Evolutionary conservation across 2,888 invertebrate species (phyloP).

Genomic region (Glyphotaelius pellucidus): DNA sequence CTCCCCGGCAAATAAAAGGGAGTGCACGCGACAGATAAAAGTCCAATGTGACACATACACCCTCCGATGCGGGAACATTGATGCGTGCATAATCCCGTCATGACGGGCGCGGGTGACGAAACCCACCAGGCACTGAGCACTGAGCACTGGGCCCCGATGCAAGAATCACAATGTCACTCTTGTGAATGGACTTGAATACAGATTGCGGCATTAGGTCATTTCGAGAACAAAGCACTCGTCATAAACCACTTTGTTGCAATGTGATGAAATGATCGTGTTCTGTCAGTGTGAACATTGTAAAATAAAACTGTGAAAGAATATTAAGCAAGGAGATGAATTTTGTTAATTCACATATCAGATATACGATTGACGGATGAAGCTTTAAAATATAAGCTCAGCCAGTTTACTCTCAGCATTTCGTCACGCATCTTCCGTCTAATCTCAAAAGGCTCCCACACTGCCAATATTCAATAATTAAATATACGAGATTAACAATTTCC

Average conservation of each 20-base stretch:
- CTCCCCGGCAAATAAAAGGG: conserved; percentile 42
- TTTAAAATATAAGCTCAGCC: background rate
- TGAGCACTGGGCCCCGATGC: background rate
- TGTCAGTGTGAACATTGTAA: background rate
- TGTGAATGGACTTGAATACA: conserved; percentile 8
- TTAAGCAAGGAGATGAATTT: background rate
- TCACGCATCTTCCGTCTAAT: conserved; percentile 19
- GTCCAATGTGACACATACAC: conserved; percentile 42
- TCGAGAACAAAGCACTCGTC: conserved; percentile 2
- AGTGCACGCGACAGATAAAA: conserved; percentile 59
- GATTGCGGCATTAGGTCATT: conserved; percentile 2
- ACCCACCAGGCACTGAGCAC: background rate
- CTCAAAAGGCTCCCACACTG: background rate
- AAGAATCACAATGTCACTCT: background rate
- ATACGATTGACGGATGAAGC: background rate
- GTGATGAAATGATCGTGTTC: background rate
- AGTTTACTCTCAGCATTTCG: background rate
- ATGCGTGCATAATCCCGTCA: conserved; percentile 55
- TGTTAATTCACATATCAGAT: background rate
- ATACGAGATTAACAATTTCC: conserved; percentile 41
- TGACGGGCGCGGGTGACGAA: conserved; percentile 43
- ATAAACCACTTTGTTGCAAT: background rate
- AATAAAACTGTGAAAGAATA: background rate
- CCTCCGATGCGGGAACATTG: conserved; percentile 39
- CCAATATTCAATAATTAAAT: conserved; percentile 35